Conservation (phyloP, 2,888 invertebrate genomes). For the Chirona hameri region DNA sequence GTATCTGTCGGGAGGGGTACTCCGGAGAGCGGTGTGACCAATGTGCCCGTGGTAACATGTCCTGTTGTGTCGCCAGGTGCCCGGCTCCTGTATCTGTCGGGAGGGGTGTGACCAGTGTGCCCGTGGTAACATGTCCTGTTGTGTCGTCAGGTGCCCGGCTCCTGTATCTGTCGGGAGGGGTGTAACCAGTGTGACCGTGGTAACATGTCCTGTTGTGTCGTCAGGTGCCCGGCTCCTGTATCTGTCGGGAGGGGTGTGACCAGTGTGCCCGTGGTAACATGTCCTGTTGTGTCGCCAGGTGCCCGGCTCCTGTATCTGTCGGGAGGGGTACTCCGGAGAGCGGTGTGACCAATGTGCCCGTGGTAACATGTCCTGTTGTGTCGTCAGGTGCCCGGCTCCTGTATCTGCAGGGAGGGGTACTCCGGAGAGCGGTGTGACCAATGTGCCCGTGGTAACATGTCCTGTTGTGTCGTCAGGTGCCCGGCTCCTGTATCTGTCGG, state of each 20-base stretch:
- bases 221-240: conserved; percentile 65
- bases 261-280: conserved; percentile 65
- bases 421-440: conserved; percentile 61
- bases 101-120: conserved; percentile 80
- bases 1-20: conserved; percentile 77
- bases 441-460: conserved; percentile 64
- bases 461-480: conserved; percentile 45
- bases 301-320: conserved; percentile 74
- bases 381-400: conserved; percentile 60
- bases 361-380: conserved; percentile 48
- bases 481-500: conserved; percentile 74
- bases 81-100: conserved; percentile 74
- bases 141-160: conserved; percentile 54
- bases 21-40: conserved; percentile 61
- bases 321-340: conserved; percentile 62
- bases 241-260: conserved; percentile 77
- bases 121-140: conserved; percentile 51
- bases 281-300: conserved; percentile 44
- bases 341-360: conserved; percentile 75
- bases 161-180: conserved; percentile 73
- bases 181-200: conserved; percentile 81
- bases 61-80: conserved; percentile 45
- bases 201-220: too few relatives aligned
- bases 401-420: conserved; percentile 77
- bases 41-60: conserved; percentile 64